Conservation (phyloP, 35 echinoderm and acorn worm genomes). For the Heliocidaris erythrogramma region DNA sequence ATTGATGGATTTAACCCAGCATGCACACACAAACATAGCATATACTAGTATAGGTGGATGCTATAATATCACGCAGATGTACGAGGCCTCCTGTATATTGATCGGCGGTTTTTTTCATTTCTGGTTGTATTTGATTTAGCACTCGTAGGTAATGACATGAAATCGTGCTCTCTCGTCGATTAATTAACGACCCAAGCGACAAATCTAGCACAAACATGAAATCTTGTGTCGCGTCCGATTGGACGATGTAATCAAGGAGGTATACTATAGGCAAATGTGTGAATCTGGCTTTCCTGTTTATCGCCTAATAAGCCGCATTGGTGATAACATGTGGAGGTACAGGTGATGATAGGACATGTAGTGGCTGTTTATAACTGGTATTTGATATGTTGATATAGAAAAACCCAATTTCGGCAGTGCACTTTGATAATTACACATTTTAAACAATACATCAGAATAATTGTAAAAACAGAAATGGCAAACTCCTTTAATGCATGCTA, state of each 20-base stretch:
- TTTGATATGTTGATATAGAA: too few species aligned
- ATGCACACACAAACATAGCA: neutral
- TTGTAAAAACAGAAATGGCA: too few species aligned
- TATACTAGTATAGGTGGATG: neutral
- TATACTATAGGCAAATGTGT: too few species aligned
- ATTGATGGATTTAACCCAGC: neutral
- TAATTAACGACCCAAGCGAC: neutral
- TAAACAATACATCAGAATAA: too few species aligned
- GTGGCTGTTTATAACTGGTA: too few species aligned
- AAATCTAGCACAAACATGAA: neutral
- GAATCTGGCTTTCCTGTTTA: neutral
- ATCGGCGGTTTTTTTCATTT: neutral
- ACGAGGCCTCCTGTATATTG: neutral
- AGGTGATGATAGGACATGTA: neutral
- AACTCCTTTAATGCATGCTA: too few species aligned
- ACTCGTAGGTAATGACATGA: neutral
- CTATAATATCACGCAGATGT: neutral
- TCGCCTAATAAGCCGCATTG: neutral
- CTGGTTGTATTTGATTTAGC: neutral
- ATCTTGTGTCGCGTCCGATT: neutral
- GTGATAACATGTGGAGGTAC: neutral
- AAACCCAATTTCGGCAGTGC: too few species aligned
- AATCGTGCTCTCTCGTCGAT: neutral
- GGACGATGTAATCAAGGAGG: neutral
- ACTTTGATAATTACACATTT: too few species aligned